These are phyloP conservation scores for Microcebus murinus DNA, from an alignment of 2,113 vertebrate species.

Conservation along the genomic window DNA sequence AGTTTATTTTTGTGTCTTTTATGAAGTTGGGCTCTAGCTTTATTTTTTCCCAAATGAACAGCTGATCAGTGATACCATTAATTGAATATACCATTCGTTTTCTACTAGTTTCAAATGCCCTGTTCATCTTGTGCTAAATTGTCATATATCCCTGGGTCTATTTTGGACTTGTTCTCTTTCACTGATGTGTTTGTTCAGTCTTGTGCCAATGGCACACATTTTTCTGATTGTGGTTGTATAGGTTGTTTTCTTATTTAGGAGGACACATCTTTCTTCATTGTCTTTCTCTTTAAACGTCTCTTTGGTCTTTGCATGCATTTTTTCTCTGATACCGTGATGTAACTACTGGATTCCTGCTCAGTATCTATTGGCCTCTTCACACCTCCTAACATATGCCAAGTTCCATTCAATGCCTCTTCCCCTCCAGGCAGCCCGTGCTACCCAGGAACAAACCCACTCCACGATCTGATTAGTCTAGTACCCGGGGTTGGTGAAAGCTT, in stretches of 20 bases:
- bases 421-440: fast-evolving
- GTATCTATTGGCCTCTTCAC: neutral
- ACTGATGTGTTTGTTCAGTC: too few relatives aligned
- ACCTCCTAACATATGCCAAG: fast-evolving
- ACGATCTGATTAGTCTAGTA: neutral
- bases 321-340: neutral
- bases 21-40: neutral
- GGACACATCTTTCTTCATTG: neutral
- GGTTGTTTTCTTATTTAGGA: neutral
- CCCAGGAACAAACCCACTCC: too few relatives aligned
- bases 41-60: neutral
- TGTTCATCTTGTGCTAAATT: neutral
- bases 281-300: neutral
- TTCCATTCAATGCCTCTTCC: neutral
- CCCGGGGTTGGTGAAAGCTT: too few relatives aligned
- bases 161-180: neutral
- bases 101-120: neutral
- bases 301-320: neutral
- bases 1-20: neutral
- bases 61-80: neutral
- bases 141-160: neutral
- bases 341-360: neutral
- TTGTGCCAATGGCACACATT: too few relatives aligned
- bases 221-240: neutral
- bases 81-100: neutral